Evolutionary conservation across 2,888 invertebrate species (phyloP).

Genomic region (Bellardia pandia): DNA sequence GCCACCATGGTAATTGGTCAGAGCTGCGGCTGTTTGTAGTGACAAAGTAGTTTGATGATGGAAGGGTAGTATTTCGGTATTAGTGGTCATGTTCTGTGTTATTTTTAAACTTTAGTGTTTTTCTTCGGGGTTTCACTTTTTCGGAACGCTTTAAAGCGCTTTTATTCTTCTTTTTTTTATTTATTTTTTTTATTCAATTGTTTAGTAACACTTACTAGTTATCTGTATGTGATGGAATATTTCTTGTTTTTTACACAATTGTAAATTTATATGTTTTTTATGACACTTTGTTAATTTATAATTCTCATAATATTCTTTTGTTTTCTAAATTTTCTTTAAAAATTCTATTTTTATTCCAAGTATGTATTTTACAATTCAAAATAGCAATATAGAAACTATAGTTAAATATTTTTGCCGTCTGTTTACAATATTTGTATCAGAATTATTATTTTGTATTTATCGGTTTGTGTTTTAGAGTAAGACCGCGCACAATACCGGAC

Average conservation of each 20-base stretch:
- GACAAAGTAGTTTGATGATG: slow-evolving; percentile 83
- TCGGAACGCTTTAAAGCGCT: slow-evolving; percentile 46
- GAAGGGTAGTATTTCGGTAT: slow-evolving; percentile 83
- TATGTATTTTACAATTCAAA: slow-evolving; percentile 6
- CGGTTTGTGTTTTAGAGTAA: slow-evolving; percentile 42
- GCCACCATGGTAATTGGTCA: slow-evolving; percentile 82
- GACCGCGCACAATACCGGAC: slow-evolving; percentile 77
- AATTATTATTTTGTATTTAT: slow-evolving; percentile 22
- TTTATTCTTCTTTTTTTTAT: slow-evolving; percentile 4
- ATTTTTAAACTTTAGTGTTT: slow-evolving; percentile 12
- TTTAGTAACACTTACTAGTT: slow-evolving; percentile 26
- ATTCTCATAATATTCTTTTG: slow-evolving; percentile 36
- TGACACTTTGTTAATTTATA: slow-evolving; percentile 50
- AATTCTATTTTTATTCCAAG: slow-evolving; percentile 4
- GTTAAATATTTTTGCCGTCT: slow-evolving; percentile 54
- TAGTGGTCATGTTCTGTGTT: slow-evolving; percentile 79
- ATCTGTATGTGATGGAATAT: neutral
- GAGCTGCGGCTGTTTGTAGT: slow-evolving; percentile 81
- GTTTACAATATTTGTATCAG: slow-evolving; percentile 52
- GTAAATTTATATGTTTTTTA: slow-evolving; percentile 16
- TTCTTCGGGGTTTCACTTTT: neutral
- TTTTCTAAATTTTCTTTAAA: slow-evolving; percentile 23
- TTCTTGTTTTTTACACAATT: slow-evolving; percentile 8
- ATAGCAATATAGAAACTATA: slow-evolving; percentile 39
- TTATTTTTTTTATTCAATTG: slow-evolving; percentile 13